These are phyloP conservation scores for Euwallacea similis DNA, from an alignment of 1,140 invertebrate species.

Conservation along the genomic window DNA sequence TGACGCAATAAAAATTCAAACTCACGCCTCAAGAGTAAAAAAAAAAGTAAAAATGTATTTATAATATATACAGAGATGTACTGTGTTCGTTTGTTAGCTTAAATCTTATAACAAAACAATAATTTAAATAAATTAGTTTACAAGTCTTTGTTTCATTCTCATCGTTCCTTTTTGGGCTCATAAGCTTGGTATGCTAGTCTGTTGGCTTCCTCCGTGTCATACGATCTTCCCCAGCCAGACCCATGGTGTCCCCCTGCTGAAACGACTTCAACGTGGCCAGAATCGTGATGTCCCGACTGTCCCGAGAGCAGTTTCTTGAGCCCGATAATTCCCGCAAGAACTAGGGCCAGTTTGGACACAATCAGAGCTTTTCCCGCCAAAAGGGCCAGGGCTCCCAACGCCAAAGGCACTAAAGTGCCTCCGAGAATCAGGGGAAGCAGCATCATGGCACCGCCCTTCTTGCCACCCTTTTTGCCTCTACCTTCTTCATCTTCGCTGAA, in stretches of 20 bases:
- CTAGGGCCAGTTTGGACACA: constrained; percentile 78
- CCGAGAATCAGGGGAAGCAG: constrained; percentile 76
- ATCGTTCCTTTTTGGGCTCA: constrained; percentile 52
- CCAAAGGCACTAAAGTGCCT: constrained; percentile 76
- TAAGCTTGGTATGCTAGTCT: constrained; percentile 67
- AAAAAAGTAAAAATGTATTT: constrained; percentile 18
- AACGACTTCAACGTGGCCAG: constrained; percentile 70
- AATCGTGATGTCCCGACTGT: constrained; percentile 56
- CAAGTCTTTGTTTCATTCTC: constrained; percentile 20
- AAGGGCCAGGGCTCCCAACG: constrained; percentile 75
- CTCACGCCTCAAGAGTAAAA: not conserved
- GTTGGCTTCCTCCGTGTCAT: constrained; percentile 61
- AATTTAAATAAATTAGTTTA: constrained; percentile 48
- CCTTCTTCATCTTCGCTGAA: constrained; percentile 57
- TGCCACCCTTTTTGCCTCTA: constrained; percentile 62
- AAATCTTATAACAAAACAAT: constrained; percentile 33
- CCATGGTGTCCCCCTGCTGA: constrained; percentile 63
- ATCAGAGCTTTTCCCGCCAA: constrained; percentile 82
- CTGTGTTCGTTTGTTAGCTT: no score
- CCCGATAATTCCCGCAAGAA: constrained; percentile 79
- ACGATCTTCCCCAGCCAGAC: constrained; percentile 71
- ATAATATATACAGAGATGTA: constrained; percentile 20
- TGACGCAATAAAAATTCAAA: no score
- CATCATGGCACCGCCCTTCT: constrained; percentile 70
- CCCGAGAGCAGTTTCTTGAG: constrained; percentile 75